Percentiles rank a stretch among this genome's conserved stretches.
Conservation (phyloP, 1,140 invertebrate species). For the Brachionus calyciflorus region DNA sequence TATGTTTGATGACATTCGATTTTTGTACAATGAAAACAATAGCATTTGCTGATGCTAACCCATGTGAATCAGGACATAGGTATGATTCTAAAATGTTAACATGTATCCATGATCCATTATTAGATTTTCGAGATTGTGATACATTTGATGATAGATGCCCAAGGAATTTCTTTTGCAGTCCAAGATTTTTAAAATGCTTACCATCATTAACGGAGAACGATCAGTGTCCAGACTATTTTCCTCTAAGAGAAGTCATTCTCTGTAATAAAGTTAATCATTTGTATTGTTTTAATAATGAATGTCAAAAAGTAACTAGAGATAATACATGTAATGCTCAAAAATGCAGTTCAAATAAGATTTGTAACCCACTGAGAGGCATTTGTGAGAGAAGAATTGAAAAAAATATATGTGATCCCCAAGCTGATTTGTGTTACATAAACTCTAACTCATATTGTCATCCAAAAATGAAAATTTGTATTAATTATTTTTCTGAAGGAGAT, state of each 20-base stretch:
- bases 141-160: background rate
- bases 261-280: background rate
- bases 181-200: background rate
- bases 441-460: constrained; percentile 21
- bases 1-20: too few species aligned
- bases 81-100: background rate
- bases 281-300: constrained; percentile 13
- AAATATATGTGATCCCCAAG: background rate
- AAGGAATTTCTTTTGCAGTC: background rate
- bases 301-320: background rate
- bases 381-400: background rate
- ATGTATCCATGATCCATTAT: background rate
- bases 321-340: background rate
- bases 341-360: background rate
- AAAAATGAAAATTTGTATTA: background rate
- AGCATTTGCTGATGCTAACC: too few species aligned
- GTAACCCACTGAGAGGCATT: background rate
- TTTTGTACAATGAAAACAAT: too few species aligned
- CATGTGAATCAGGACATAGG: background rate
- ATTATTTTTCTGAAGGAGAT: background rate
- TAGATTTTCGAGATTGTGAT: background rate
- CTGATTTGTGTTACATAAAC: background rate
- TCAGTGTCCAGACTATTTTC: background rate
- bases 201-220: background rate
- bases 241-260: background rate